Conservation (phyloP, 2,113 vertebrate genomes). For the Nothobranchius furzeri region DNA sequence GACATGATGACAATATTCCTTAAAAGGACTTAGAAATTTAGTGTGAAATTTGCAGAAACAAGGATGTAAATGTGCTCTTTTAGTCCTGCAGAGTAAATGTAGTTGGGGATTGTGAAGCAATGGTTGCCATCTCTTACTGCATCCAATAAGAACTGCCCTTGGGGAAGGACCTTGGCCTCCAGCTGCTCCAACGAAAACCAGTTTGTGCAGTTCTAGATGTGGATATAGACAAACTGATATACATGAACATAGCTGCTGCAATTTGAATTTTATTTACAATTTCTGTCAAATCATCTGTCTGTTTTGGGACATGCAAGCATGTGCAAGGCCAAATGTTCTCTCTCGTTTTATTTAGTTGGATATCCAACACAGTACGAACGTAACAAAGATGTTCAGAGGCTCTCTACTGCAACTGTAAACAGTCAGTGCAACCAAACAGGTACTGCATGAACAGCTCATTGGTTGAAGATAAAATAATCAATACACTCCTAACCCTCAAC, state of each 20-base stretch:
- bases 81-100: neutral
- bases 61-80: neutral
- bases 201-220: neutral
- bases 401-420: too few species aligned
- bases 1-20: neutral
- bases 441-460: too few species aligned
- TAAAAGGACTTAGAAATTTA: neutral
- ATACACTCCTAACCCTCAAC: too few species aligned
- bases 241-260: neutral
- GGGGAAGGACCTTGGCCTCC: neutral
- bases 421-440: too few species aligned
- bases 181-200: neutral
- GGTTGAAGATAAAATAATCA: too few species aligned
- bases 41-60: neutral
- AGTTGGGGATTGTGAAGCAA: neutral
- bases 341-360: too few species aligned
- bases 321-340: too few species aligned
- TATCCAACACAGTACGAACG: too few species aligned
- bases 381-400: too few species aligned
- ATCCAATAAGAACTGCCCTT: slow-evolving; percentile 3
- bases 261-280: neutral
- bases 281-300: neutral
- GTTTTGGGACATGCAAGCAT: too few species aligned
- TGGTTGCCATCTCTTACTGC: neutral
- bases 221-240: neutral